Evolutionary conservation across 1,140 invertebrate species (phyloP).

Genomic region (Chlorops oryzae): DNA sequence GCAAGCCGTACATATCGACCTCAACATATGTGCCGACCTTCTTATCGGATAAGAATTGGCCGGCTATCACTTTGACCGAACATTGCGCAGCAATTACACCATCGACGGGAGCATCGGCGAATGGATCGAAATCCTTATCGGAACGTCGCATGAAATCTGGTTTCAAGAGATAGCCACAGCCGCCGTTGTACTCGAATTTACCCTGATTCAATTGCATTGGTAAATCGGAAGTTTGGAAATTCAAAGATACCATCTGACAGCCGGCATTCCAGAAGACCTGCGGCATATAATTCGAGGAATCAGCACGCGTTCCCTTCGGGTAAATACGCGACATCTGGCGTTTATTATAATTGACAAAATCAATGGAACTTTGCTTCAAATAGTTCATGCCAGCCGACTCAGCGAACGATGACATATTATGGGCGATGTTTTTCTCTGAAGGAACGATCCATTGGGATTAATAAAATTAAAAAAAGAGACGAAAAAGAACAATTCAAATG

Average conservation of each 20-base stretch:
- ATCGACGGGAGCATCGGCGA: slow-evolving; percentile 97
- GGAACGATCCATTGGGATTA: slow-evolving; percentile 14
- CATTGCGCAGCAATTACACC: slow-evolving; percentile 99
- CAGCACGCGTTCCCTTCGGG: slow-evolving; percentile 95
- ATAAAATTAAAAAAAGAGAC: slow-evolving; percentile 15
- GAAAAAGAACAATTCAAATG: neutral
- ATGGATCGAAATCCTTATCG: slow-evolving; percentile 96
- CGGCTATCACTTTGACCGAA: slow-evolving; percentile 96
- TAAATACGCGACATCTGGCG: slow-evolving; percentile 98
- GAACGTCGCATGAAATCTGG: slow-evolving; percentile 98
- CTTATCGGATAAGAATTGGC: slow-evolving; percentile 98
- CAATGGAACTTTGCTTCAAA: slow-evolving; percentile 91
- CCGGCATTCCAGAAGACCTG: slow-evolving; percentile 94
- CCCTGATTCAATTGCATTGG: slow-evolving; percentile 99
- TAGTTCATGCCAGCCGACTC: slow-evolving; percentile 93
- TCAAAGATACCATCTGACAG: slow-evolving; percentile 98
- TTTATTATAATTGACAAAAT: slow-evolving; percentile 99
- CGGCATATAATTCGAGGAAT: slow-evolving; percentile 99
- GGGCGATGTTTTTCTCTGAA: slow-evolving; percentile 87
- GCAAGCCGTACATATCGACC: slow-evolving; percentile 99
- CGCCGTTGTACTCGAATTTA: slow-evolving; percentile 98
- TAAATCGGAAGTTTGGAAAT: slow-evolving; percentile 98
- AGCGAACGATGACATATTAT: slow-evolving; percentile 99
- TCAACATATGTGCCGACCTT: slow-evolving; percentile 99
- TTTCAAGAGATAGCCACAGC: slow-evolving; percentile 93